Evolutionary conservation across 1,140 invertebrate species (phyloP).

Genomic region (Drosophila tristis): DNA sequence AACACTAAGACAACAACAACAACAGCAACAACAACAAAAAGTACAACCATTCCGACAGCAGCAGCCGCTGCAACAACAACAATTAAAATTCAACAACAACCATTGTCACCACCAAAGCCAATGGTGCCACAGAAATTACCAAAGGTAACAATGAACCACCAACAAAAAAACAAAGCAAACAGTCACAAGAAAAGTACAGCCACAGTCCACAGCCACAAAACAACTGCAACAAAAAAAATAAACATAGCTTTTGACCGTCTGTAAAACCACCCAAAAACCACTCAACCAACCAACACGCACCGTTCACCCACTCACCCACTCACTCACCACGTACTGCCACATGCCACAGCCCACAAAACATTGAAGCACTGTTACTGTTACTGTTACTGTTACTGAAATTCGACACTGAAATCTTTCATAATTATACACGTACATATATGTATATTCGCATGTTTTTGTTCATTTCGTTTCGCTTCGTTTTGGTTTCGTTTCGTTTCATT

Average conservation of each 20-base stretch:
- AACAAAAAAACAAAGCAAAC: constrained; percentile 20
- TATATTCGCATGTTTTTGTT: too few species aligned
- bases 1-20: constrained; percentile 59
- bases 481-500: too few species aligned
- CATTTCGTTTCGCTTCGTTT: too few species aligned
- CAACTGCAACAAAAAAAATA: constrained; percentile 22
- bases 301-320: background rate
- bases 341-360: background rate
- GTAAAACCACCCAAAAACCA: constrained; percentile 13
- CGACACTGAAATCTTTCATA: too few species aligned
- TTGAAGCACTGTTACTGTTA: too few species aligned
- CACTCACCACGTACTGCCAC: constrained; percentile 13
- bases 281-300: constrained; percentile 1
- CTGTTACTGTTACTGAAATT: too few species aligned
- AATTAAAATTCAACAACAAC: constrained; percentile 83
- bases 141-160: constrained; percentile 72
- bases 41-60: constrained; percentile 35
- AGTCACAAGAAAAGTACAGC: constrained; percentile 11
- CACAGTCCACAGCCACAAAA: constrained; percentile 35
- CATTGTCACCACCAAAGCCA: constrained; percentile 84
- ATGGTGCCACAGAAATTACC: constrained; percentile 80
- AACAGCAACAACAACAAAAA: constrained; percentile 51
- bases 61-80: constrained; percentile 57
- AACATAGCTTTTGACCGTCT: constrained; percentile 51
- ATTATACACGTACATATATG: too few species aligned